phyloP scores from a whole-genome alignment of 2,797 vertebrate species.

The Cryptoprocta ferox region DNA sequence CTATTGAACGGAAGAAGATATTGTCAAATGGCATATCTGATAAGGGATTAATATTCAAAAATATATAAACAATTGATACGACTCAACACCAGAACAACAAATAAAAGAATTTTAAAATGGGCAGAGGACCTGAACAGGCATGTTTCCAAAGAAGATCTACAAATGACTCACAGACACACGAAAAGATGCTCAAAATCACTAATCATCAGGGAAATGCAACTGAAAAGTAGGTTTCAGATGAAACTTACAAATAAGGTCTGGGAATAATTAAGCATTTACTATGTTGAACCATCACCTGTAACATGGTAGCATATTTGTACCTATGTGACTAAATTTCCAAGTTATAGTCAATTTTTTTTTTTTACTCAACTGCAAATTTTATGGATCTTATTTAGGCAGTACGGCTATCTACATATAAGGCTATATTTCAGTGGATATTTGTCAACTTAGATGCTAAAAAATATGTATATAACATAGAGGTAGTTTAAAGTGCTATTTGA shows the following conservation, averaged over 20 bases:
- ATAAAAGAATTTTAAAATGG: not conserved
- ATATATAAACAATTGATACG: not conserved
- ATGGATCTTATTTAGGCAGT: not conserved
- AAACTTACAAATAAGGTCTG: not conserved
- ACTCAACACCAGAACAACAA: not conserved
- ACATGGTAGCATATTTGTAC: not conserved
- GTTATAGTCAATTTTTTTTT: not conserved
- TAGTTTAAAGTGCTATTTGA: slow-evolving; percentile 54
- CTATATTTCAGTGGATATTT: not conserved
- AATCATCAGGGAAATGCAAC: not conserved
- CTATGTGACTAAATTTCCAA: not conserved
- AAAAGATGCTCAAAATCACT: not conserved
- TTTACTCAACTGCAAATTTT: not conserved
- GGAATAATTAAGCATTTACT: not conserved
- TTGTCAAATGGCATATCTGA: not conserved
- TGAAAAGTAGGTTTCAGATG: not conserved
- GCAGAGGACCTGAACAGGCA: not conserved
- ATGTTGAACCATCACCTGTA: not conserved
- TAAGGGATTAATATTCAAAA: not conserved
- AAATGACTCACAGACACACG: not conserved
- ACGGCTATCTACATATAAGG: not conserved
- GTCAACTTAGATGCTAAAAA: slow-evolving; percentile 38
- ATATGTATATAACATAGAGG: not conserved
- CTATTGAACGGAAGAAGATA: not conserved
- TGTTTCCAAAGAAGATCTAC: not conserved